Base-by-base conservation (phyloP, 2,797 vertebrate genomes). In the Poecilia velifera region DNA sequence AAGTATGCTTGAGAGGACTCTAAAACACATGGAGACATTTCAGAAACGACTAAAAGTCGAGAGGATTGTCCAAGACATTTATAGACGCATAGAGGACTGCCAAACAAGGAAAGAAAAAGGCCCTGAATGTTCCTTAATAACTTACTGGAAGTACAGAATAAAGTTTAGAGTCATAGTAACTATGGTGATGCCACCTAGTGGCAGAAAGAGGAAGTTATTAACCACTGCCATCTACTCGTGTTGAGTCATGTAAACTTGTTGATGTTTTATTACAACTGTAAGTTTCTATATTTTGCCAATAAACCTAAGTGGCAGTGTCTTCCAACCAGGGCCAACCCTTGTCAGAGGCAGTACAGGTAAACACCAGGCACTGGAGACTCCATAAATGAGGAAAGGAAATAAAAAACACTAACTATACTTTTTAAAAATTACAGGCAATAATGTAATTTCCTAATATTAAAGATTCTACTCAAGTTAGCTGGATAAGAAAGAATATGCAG, bases 111-210 rank as follows among this genome's bases (percentile, higher is more conserved):
- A 20, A 39, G 22, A 13, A n/a, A n/a, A 70, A 6, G 9, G 41
- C 12, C 31, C 39, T 43, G 5, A 43, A 70, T 14, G 39, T 70
- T 66, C 10, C 22, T 43, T n/a, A 12, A 22, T 22, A 70, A 43
- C 22, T 43, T 22, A 41, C 2, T 70, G 20, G 12, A n/a, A 43
- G 9, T 45, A 4, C 12, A n/a, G 25, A n/a, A 43, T 13, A 2
- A 70, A 70, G 9, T 70, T 13, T 70, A 12, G 39, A 66, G 64
- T 64, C 2, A 18, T n/a, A 41, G 3, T 3, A 70, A 43, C 20
- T 70, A 39, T 71, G 10, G 25, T 20, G 22, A 71, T n/a, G 68
- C 68, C 68, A 71, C 25, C 68, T 71, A 12, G 68, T n/a, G 68
- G 39, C 68, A 71, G 4, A 28, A 43, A 45, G 41, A 71, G 39